Evolutionary conservation across 2,888 invertebrate genomes (phyloP).

Genomic region (Encarsia formosa): DNA sequence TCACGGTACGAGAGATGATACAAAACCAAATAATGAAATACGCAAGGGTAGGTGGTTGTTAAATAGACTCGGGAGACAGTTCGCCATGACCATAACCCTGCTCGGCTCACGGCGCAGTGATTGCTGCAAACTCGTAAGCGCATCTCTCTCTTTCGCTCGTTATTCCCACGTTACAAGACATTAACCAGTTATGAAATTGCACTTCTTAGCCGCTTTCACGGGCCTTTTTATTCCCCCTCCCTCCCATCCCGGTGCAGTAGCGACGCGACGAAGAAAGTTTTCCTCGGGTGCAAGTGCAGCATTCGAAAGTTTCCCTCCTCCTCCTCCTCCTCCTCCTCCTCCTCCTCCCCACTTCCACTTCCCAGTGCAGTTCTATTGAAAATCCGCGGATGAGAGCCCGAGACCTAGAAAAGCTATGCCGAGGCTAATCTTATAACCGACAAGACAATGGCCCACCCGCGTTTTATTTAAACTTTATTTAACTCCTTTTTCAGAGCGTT

Average conservation of each 20-base stretch:
- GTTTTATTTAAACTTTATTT: too few species aligned
- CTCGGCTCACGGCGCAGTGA: too few species aligned
- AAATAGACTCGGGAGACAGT: too few species aligned
- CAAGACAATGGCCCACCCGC: slow-evolving; percentile 18
- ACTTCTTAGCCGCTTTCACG: slow-evolving; percentile 41
- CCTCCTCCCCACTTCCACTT: slow-evolving; percentile 23
- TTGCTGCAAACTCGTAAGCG: too few species aligned
- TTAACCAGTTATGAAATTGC: slow-evolving; percentile 50
- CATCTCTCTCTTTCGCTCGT: too few species aligned
- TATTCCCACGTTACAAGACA: slow-evolving; percentile 46
- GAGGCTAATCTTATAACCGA: slow-evolving; percentile 14
- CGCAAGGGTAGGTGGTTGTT: too few species aligned
- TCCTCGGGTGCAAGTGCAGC: slow-evolving; percentile 31
- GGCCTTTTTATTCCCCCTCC: slow-evolving; percentile 7
- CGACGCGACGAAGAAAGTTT: slow-evolving; percentile 46
- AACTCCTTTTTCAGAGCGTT: too few species aligned
- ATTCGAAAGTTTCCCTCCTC: slow-evolving; percentile 42
- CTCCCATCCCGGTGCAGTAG: too few species aligned
- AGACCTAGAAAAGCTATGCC: slow-evolving; percentile 28
- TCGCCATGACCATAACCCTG: too few species aligned
- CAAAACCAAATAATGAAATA: too few species aligned
- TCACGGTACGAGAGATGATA: too few species aligned
- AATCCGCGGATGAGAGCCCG: slow-evolving; percentile 22
- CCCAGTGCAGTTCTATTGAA: slow-evolving; percentile 36
- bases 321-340: too few species aligned